Base-by-base conservation (phyloP, 2,797 vertebrate genomes). In the Epinephelus awoara region DNA sequence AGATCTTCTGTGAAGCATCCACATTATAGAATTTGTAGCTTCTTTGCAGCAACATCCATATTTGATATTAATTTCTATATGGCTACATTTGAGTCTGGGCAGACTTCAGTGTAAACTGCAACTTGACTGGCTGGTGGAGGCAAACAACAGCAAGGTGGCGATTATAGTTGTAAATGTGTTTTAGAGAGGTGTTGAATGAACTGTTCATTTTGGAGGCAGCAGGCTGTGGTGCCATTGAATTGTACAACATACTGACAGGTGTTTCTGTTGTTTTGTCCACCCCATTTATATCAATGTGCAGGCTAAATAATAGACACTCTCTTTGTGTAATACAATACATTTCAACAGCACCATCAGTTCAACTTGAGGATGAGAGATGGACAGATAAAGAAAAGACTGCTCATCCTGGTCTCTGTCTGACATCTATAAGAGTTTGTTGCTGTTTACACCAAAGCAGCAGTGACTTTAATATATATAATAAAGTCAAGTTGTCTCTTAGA, bases 401-500 rank as follows among this genome's bases (percentile, higher is more conserved):
- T 44, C 7, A 0, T n/a, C 47, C 0, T 72, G 5, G 34, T 38
- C 44, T 81, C 59, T 44, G 57, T 44, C 42, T 54, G 46, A 15
- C 54, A 62, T 62, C 58, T 70, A 4, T 15, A 38, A 40, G 7
- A 62, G 19, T 69, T 67, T 29, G 54, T 27, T 62, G 7, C 57
- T 65, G 11, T 84, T 75, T 85, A 78, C 70, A 40, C 12, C 59
- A 47, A 78, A 72, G 61, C 64, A 59, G 52, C 12, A 1, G 17
- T 15, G 72, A 66, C 59, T 73, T 83, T 81, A 82, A 82, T 81
- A 29, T 49, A 44, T 56, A 18, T 75, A 77, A 83, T 85, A 66
- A 83, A 85, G 66, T 78, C 55, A 76, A 75, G 19, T 67, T 79
- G 72, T 78, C 71, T 83, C 72, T 85, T 69, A 85, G 69, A 80